These are phyloP conservation scores for Acrossocheilus fasciatus DNA, from an alignment of 2,797 vertebrate species.

Conservation along the genomic window DNA sequence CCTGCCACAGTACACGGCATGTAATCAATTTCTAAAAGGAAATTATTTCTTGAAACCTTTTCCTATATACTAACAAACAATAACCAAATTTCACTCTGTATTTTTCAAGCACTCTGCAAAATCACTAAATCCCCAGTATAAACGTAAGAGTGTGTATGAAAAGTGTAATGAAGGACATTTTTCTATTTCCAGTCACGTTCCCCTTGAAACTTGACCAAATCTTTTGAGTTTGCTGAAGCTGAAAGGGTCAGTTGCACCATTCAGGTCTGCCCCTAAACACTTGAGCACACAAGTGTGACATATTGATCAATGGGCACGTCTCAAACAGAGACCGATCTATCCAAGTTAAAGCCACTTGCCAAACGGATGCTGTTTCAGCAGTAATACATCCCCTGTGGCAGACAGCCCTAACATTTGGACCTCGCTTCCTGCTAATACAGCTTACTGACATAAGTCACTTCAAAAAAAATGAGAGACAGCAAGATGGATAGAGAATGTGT, in stretches of 20 bases:
- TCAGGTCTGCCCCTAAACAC: slow-evolving; percentile 38
- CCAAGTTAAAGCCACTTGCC: slow-evolving; percentile 42
- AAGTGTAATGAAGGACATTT: not conserved
- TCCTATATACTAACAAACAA: slow-evolving; percentile 1
- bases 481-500: slow-evolving; percentile 4
- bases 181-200: not conserved
- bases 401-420: slow-evolving; percentile 46
- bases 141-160: not conserved
- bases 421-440: slow-evolving; percentile 47
- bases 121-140: not conserved
- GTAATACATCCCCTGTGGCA: slow-evolving; percentile 41
- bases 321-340: slow-evolving; percentile 38
- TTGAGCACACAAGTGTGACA: slow-evolving; percentile 19
- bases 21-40: slow-evolving; percentile 9
- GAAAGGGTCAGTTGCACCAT: slow-evolving; percentile 9
- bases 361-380: slow-evolving; percentile 27
- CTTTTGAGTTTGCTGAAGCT: not conserved
- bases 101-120: not conserved
- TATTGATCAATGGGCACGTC: slow-evolving; percentile 40
- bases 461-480: slow-evolving; percentile 32
- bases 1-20: not conserved
- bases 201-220: not conserved
- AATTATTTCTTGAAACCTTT: not conserved
- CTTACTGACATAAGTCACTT: slow-evolving; percentile 41
- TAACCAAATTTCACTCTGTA: not conserved